These are phyloP conservation scores for Sakesphorus luctuosus DNA, from an alignment of 2,113 vertebrate genomes.

Conservation along the genomic window DNA sequence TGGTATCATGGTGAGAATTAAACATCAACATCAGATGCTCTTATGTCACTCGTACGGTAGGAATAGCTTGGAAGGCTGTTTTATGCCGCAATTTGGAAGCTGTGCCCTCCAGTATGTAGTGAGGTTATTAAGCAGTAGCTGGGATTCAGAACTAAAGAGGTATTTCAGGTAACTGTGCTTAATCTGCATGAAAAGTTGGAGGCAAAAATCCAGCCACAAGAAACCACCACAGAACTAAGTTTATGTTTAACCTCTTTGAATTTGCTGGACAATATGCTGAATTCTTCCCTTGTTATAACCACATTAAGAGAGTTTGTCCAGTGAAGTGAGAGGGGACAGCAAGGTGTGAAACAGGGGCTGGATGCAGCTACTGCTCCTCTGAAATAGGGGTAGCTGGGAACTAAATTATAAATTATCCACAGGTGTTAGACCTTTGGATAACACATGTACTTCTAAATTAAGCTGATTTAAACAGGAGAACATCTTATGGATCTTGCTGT, in stretches of 20 bases:
- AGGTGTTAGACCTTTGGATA: not conserved
- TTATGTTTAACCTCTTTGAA: not conserved
- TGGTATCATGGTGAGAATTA: not conserved
- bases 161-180: not conserved
- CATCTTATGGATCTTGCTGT: not conserved
- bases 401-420: not conserved
- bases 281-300: not conserved
- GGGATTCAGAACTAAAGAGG: not conserved
- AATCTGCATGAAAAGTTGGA: not conserved
- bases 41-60: not conserved
- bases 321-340: not conserved
- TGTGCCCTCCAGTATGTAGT: not conserved
- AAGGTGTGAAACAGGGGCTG: not conserved
- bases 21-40: not conserved
- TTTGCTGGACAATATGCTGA: not conserved
- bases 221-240: not conserved
- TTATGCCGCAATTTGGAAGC: not conserved
- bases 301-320: not conserved
- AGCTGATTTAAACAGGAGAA: not conserved
- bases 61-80: not conserved
- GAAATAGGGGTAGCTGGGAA: not conserved
- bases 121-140: not conserved
- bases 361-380: not conserved
- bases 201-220: not conserved
- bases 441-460: not conserved